A percentile compares a stretch with the other conserved stretches of the same genome.
Evolutionary conservation across 2,113 vertebrate species (phyloP).

Genomic region (Pongo abelii): DNA sequence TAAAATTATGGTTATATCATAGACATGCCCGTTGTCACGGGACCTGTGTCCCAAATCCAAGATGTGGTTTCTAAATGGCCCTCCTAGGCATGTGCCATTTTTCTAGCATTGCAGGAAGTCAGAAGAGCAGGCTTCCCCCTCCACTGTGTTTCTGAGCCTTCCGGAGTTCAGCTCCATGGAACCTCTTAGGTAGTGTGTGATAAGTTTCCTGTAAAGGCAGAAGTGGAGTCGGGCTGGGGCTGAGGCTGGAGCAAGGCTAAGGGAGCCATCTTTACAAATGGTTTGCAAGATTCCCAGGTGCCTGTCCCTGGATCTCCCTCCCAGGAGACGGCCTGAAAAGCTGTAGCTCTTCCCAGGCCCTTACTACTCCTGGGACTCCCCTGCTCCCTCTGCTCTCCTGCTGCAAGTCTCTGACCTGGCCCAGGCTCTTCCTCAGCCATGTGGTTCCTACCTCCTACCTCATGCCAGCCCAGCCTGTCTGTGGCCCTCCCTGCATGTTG

Average conservation of each 20-base stretch:
- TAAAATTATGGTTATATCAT: too few species aligned
- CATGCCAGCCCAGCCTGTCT: fast-evolving
- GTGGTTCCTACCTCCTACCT: not conserved
- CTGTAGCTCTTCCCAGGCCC: not conserved
- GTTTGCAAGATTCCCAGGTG: not conserved
- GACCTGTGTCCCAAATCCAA: not conserved
- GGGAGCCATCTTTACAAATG: not conserved
- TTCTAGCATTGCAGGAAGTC: not conserved
- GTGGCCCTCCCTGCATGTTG: fast-evolving
- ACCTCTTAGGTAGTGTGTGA: not conserved
- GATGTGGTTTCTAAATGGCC: not conserved
- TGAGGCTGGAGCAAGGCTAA: not conserved
- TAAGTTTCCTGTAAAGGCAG: not conserved
- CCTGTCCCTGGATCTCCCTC: not conserved
- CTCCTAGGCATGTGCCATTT: fast-evolving
- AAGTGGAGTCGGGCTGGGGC: fast-evolving
- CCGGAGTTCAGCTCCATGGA: fast-evolving
- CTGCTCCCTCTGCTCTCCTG: not conserved
- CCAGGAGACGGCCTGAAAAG: not conserved
- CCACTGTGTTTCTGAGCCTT: not conserved
- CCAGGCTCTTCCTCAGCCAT: not conserved
- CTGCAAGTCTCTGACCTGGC: not conserved
- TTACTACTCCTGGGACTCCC: not conserved
- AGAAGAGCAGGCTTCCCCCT: not conserved
- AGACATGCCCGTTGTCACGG: not conserved